Conservation (phyloP, 2,113 vertebrate genomes). For the Poecilia latipinna region DNA sequence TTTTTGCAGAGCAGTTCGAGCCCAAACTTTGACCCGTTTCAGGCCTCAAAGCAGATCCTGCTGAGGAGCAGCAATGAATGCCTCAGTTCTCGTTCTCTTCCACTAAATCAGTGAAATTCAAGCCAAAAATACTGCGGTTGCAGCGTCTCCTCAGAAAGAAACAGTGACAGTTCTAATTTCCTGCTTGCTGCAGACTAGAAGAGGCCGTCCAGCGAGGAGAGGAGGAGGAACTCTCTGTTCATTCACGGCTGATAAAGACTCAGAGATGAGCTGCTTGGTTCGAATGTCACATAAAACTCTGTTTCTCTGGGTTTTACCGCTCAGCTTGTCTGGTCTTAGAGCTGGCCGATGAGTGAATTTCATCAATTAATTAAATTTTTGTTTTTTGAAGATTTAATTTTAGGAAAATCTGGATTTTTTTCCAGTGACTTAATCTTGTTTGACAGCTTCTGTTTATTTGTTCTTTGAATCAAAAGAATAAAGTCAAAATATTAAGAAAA, state of each 20-base stretch:
- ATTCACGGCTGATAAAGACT: conserved; percentile 28
- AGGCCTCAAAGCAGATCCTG: conserved; percentile 41
- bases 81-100: conserved; percentile 63
- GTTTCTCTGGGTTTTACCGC: conserved; percentile 1
- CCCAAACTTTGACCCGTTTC: conserved; percentile 42
- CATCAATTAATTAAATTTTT: background rate
- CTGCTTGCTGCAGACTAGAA: conserved; percentile 56
- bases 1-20: conserved; percentile 29
- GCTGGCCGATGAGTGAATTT: no score
- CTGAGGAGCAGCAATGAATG: conserved; percentile 52
- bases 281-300: conserved; percentile 13
- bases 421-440: no score
- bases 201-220: conserved; percentile 45
- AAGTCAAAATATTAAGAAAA: no score
- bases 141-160: conserved; percentile 72
- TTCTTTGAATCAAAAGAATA: no score
- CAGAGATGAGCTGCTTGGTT: conserved; percentile 14
- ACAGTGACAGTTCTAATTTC: conserved; percentile 79
- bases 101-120: conserved; percentile 60
- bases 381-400: no score
- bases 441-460: no score
- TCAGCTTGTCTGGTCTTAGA: background rate
- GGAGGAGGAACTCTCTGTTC: conserved; percentile 52
- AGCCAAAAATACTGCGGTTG: conserved; percentile 62
- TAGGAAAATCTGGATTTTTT: no score